Evolutionary conservation across 2,113 vertebrate species (phyloP).

Genomic region (Phaethornis superciliosus): DNA sequence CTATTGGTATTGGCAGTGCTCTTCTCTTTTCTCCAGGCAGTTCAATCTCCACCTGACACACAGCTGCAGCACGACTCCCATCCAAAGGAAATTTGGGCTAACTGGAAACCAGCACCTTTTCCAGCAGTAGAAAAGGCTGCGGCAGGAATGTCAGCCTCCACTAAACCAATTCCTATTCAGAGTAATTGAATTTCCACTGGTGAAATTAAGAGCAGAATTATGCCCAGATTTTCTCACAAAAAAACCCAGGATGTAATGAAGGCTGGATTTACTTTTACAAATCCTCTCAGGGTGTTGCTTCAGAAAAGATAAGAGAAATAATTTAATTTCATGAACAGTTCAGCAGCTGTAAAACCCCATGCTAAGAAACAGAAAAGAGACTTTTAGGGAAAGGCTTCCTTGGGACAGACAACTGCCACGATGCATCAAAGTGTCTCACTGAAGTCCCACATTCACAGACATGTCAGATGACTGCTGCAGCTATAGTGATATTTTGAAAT

Average conservation of each 20-base stretch:
- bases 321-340: conserved; percentile 53
- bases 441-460: neutral
- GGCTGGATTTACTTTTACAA: conserved; percentile 33
- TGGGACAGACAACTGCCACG: neutral
- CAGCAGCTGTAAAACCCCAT: neutral
- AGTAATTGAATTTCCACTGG: conserved; percentile 15
- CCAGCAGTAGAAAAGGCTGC: neutral
- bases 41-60: neutral
- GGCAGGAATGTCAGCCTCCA: neutral
- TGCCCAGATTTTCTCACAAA: conserved; percentile 1
- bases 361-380: neutral
- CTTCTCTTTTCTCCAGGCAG: neutral
- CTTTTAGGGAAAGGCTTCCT: neutral
- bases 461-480: neutral
- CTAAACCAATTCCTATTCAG: neutral
- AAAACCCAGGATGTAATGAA: conserved; percentile 26
- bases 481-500: neutral
- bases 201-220: conserved; percentile 50
- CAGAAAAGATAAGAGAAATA: conserved; percentile 47
- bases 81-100: neutral
- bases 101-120: neutral
- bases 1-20: neutral
- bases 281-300: conserved; percentile 43
- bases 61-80: neutral
- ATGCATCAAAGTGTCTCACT: neutral